Evolutionary conservation across 1,140 invertebrate species (phyloP).

Genomic region (Lerema accius): DNA sequence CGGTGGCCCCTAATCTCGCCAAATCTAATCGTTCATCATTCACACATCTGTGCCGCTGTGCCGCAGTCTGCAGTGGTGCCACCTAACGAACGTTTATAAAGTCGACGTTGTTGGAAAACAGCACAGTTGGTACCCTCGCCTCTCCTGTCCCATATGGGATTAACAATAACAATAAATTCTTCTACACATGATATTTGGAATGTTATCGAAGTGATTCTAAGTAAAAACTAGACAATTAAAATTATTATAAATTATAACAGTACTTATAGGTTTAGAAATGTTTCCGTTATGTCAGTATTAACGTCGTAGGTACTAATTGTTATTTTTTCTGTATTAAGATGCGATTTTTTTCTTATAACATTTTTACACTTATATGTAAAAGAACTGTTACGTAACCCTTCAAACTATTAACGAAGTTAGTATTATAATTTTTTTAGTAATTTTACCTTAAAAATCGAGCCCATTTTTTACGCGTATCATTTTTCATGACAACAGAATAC

Average conservation of each 20-base stretch:
- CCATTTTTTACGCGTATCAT: background rate
- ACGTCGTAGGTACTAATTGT: too few species aligned
- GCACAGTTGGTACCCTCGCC: slow-evolving; percentile 56
- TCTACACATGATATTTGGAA: too few species aligned
- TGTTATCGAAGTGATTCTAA: too few species aligned
- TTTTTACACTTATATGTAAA: too few species aligned
- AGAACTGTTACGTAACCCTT: background rate
- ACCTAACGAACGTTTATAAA: slow-evolving; percentile 61
- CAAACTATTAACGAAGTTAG: too few species aligned
- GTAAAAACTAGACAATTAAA: too few species aligned
- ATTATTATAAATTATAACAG: too few species aligned
- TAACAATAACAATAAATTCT: background rate
- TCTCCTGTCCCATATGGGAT: slow-evolving; percentile 26
- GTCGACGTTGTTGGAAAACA: slow-evolving; percentile 63
- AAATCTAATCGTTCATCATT: slow-evolving; percentile 73
- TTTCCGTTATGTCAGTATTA: too few species aligned
- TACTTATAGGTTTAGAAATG: too few species aligned
- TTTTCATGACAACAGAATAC: slow-evolving; percentile 18
- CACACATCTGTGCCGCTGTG: slow-evolving; percentile 66
- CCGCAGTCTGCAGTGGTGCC: slow-evolving; percentile 25
- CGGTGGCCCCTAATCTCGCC: slow-evolving; percentile 58
- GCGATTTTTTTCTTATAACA: too few species aligned
- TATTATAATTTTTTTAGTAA: background rate
- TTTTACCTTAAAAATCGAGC: background rate
- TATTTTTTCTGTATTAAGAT: too few species aligned